Percentiles rank a stretch among this genome's conserved stretches.
Conservation (phyloP, 2,113 vertebrate species). For the Silurus asotus region DNA sequence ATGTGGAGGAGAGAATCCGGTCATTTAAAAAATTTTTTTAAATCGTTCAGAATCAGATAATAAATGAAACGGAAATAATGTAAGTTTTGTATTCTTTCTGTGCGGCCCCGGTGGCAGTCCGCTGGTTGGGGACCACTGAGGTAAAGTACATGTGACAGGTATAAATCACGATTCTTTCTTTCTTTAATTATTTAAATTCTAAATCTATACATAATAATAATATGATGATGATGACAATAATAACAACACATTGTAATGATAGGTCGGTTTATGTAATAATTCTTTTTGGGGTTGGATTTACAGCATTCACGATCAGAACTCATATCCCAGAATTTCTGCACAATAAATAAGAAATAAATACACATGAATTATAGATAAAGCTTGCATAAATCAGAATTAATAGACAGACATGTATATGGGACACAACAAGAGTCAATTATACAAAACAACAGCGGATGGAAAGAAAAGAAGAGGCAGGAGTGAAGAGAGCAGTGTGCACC, state of each 20-base stretch:
- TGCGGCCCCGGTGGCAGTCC: too few relatives aligned
- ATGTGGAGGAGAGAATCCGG: too few relatives aligned
- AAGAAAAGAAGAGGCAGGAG: background rate
- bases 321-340: background rate
- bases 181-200: too few relatives aligned
- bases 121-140: too few relatives aligned
- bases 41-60: too few relatives aligned
- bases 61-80: too few relatives aligned
- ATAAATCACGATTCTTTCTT: too few relatives aligned
- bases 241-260: background rate
- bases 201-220: too few relatives aligned
- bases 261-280: background rate
- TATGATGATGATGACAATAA: too few relatives aligned
- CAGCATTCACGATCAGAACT: background rate
- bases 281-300: background rate
- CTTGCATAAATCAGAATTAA: background rate
- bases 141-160: too few relatives aligned
- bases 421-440: background rate
- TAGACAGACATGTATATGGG: background rate
- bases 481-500: background rate
- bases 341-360: background rate
- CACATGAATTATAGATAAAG: background rate
- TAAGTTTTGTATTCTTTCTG: too few relatives aligned
- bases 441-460: background rate
- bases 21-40: too few relatives aligned